Evolutionary conservation across 2,888 invertebrate genomes (phyloP).

Genomic region (Euplagia quadripunctaria): DNA sequence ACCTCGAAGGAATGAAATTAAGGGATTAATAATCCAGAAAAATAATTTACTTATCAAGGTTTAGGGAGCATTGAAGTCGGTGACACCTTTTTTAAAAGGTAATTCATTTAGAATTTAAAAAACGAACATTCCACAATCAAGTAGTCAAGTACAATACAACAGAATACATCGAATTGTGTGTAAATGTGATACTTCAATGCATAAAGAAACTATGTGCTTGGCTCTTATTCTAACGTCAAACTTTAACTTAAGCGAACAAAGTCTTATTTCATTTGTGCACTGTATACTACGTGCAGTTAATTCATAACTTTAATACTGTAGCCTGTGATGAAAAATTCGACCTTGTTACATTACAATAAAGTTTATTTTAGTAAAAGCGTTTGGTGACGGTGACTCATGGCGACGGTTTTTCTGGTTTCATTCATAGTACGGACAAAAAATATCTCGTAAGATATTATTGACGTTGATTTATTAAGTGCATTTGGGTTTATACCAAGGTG

Average conservation of each 20-base stretch:
- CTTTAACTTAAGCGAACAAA: not conserved
- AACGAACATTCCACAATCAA: conserved; percentile 12
- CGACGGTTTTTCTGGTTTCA: conserved; percentile 38
- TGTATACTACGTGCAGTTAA: not conserved
- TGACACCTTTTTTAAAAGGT: no score
- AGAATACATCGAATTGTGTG: conserved; percentile 3
- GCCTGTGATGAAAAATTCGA: conserved; percentile 1
- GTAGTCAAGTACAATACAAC: not conserved
- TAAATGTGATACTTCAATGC: not conserved
- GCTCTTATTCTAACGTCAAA: not conserved
- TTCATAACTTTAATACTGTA: conserved; percentile 4
- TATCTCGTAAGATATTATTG: not conserved
- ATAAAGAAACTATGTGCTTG: not conserved
- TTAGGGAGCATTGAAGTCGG: no score
- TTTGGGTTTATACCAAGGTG: conserved; percentile 17
- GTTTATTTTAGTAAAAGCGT: conserved; percentile 4
- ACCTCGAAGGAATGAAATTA: no score
- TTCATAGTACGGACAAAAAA: conserved; percentile 41
- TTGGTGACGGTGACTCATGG: conserved; percentile 35
- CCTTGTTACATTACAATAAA: fast-evolving
- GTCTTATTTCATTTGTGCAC: not conserved
- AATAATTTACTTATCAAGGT: no score
- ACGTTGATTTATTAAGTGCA: not conserved
- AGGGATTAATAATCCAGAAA: no score
- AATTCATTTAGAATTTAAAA: not conserved